Conservation (phyloP, 2,113 vertebrate species). For the Argyrosomus japonicus region DNA sequence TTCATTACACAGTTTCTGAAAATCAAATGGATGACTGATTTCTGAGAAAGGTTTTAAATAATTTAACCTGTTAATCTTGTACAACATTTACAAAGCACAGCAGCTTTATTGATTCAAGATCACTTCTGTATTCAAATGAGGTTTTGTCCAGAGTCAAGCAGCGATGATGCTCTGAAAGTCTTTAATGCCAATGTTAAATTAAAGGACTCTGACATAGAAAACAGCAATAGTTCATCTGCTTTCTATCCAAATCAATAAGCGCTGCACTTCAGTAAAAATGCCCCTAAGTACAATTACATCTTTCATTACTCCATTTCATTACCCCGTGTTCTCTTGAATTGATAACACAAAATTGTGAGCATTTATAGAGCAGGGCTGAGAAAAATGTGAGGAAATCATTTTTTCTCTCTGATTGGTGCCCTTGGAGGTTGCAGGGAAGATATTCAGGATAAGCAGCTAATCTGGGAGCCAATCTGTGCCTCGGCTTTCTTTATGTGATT, state of each 20-base stretch:
- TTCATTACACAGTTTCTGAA: slow-evolving; percentile 3
- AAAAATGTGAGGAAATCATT: slow-evolving; percentile 27
- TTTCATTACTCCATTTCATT: slow-evolving; percentile 21
- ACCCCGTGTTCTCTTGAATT: background rate
- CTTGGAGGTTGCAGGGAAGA: slow-evolving; percentile 45
- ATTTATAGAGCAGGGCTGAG: slow-evolving; percentile 14
- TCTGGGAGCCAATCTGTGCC: slow-evolving; percentile 64
- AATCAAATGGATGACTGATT: background rate
- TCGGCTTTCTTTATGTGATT: slow-evolving; percentile 52
- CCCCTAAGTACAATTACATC: slow-evolving; percentile 5
- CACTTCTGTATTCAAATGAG: background rate
- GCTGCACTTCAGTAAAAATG: slow-evolving; percentile 2
- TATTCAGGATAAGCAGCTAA: slow-evolving; percentile 66
- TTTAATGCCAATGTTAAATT: background rate
- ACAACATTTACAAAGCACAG: background rate
- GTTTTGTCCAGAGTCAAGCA: background rate
- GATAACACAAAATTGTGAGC: slow-evolving; percentile 1
- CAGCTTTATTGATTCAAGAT: slow-evolving; percentile 1
- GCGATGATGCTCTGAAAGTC: background rate
- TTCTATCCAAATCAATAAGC: slow-evolving; percentile 23
- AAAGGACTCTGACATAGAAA: slow-evolving; percentile 25
- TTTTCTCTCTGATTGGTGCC: slow-evolving; percentile 47
- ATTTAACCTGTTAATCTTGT: background rate
- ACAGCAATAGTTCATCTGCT: slow-evolving; percentile 1
- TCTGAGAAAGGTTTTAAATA: background rate